Evolutionary conservation across 2,113 vertebrate genomes (phyloP).

Genomic region (Ascaphus truei): DNA sequence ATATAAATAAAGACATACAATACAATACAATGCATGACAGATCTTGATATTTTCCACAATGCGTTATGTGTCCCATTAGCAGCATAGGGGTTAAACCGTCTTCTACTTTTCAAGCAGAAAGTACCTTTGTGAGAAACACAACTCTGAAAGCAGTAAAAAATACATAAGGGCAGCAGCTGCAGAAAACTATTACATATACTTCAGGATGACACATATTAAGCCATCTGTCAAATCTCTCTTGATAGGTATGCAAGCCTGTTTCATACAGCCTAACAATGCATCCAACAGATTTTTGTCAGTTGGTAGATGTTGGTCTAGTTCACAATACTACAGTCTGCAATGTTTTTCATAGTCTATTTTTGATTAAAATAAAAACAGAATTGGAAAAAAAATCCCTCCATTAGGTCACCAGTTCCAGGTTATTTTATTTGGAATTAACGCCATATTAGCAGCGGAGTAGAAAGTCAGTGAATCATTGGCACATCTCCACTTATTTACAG

Average conservation of each 20-base stretch:
- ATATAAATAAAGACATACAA: too few relatives aligned
- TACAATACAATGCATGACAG: too few relatives aligned
- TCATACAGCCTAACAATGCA: slow-evolving; percentile 12
- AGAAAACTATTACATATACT: slow-evolving; percentile 10
- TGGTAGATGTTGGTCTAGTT: background rate
- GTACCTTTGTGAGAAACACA: background rate
- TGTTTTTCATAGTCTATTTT: background rate
- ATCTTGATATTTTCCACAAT: too few relatives aligned
- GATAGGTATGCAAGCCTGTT: slow-evolving; percentile 20
- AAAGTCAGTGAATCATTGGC: too few relatives aligned
- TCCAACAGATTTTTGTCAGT: slow-evolving; percentile 28
- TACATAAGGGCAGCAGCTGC: slow-evolving; percentile 19
- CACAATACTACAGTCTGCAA: background rate
- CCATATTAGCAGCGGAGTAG: too few relatives aligned
- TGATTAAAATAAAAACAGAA: background rate
- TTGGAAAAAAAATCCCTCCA: background rate
- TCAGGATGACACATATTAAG: slow-evolving; percentile 36
- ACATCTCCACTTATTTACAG: too few relatives aligned
- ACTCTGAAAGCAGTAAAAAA: slow-evolving; percentile 6
- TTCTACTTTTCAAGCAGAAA: background rate
- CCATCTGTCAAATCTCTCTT: slow-evolving; percentile 34
- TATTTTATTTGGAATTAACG: too few relatives aligned
- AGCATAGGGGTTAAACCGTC: too few relatives aligned
- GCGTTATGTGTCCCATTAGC: too few relatives aligned
- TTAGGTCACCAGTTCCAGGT: background rate